Base-by-base conservation (phyloP, 1,140 invertebrate genomes). In the Drosophila santomea region DNA sequence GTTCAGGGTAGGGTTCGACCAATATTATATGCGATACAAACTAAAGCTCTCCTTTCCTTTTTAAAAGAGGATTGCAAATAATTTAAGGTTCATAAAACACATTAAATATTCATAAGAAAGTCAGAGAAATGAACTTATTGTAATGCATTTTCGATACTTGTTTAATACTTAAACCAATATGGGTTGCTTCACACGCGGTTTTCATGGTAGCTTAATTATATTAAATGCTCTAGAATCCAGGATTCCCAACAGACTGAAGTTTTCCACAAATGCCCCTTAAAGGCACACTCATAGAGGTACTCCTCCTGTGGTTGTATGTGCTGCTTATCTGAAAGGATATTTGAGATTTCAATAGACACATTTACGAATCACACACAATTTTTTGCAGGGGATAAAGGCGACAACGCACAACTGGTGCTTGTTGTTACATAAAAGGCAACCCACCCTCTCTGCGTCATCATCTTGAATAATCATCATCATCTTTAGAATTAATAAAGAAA, bases 341-440 rank as follows among this genome's bases (percentile, higher is more conserved):
- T 20, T 60, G 14, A 44, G 15, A 32, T n/a, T 36, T 47, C 25
- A 17, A 55, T 54, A 23, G 5, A 63, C 4, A 44, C 51, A 57
- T 25, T 41, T 38, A 50, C 43, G 62, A 43, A 54, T n/a, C 74
- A 52, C 61, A 68, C 14, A 67, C 20, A 43, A 47, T 55, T 43
- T 61, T 59, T 83, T 86, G 47, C 83, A 86, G 82, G 83, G 79
- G 78, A 67, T 61, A 59, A 80, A 84, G 80, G 76, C 81, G 60
- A 64, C 77, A 80, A 78, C 82, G 75, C 75, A 85, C 60, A 83
- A 75, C 80, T 74, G 80, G 64, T 78, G 64, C 62, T 60, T 78
- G 61, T 72, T 82, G 45, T 88, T 82, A 83, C 72, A 79, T 88
- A 88, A 88, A 88, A 82, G 61, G 74, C 74, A 78, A 57, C 52